Evolutionary conservation across 2,888 invertebrate genomes (phyloP).

Genomic region (Rhagophthalmus giganteus): DNA sequence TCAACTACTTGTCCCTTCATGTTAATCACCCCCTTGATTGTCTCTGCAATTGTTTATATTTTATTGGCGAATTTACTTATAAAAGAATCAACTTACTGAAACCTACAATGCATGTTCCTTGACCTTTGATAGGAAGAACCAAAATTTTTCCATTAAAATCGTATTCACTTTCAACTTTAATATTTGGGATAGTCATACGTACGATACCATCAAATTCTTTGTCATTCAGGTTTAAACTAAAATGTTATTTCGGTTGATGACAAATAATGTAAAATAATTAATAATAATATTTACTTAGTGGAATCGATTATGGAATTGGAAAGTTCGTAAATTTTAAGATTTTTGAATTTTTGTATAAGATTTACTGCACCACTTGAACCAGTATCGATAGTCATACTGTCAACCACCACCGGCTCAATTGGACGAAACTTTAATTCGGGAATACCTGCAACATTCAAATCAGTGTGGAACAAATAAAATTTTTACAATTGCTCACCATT

Average conservation of each 20-base stretch:
- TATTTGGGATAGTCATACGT: slow-evolving; percentile 58
- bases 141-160: slow-evolving; percentile 66
- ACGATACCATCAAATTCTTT: slow-evolving; percentile 47
- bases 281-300: slow-evolving; percentile 60
- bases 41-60: slow-evolving; percentile 55
- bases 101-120: slow-evolving; percentile 66
- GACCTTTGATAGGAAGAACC: slow-evolving; percentile 66
- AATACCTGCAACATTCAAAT: slow-evolving; percentile 58
- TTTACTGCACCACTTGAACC: slow-evolving; percentile 66
- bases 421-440: slow-evolving; percentile 61
- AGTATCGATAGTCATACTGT: slow-evolving; percentile 52
- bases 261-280: neutral
- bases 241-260: slow-evolving; percentile 43
- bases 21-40: slow-evolving; percentile 65
- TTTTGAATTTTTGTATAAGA: slow-evolving; percentile 67
- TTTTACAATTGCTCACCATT: slow-evolving; percentile 1
- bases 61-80: neutral
- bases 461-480: no score
- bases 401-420: slow-evolving; percentile 56
- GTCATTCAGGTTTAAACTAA: slow-evolving; percentile 42
- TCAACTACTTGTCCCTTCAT: slow-evolving; percentile 64
- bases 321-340: slow-evolving; percentile 67
- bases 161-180: slow-evolving; percentile 69
- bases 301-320: slow-evolving; percentile 60
- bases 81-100: slow-evolving; percentile 54